Evolutionary conservation across 2,113 vertebrate genomes (phyloP).

Genomic region (Columba livia): DNA sequence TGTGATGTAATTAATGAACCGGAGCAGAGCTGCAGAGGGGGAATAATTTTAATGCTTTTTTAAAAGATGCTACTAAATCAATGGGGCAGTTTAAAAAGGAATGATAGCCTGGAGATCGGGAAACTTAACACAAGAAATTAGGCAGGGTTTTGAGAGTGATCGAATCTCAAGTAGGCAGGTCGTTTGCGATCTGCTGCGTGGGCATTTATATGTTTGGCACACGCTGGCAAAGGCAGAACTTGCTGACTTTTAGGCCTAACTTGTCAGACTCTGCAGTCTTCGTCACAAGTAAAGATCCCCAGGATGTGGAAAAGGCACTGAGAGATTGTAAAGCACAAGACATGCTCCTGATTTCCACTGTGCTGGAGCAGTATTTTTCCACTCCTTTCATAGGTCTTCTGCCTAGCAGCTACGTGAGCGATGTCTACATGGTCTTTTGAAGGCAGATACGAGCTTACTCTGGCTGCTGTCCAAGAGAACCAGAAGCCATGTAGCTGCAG

Average conservation of each 20-base stretch:
- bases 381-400: slow-evolving; percentile 46
- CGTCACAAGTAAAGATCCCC: not conserved
- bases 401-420: slow-evolving; percentile 26
- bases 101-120: slow-evolving; percentile 48
- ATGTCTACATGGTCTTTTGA: slow-evolving; percentile 61
- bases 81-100: slow-evolving; percentile 45
- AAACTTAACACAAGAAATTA: not conserved
- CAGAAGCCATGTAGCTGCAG: slow-evolving; percentile 64
- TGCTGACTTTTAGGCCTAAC: not conserved
- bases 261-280: not conserved
- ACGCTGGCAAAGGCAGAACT: not conserved
- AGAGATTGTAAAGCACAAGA: not conserved
- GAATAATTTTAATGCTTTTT: slow-evolving; percentile 30
- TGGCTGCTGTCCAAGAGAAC: slow-evolving; percentile 54
- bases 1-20: slow-evolving; percentile 57
- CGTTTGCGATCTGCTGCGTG: not conserved
- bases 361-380: slow-evolving; percentile 61
- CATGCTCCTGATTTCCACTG: not conserved
- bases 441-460: slow-evolving; percentile 62
- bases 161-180: not conserved
- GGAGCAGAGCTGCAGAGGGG: slow-evolving; percentile 12
- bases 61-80: slow-evolving; percentile 56
- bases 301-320: not conserved
- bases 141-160: not conserved
- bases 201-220: not conserved